phyloP scores from a whole-genome alignment of 2,113 vertebrate species.

The Apaloderma vittatum region DNA sequence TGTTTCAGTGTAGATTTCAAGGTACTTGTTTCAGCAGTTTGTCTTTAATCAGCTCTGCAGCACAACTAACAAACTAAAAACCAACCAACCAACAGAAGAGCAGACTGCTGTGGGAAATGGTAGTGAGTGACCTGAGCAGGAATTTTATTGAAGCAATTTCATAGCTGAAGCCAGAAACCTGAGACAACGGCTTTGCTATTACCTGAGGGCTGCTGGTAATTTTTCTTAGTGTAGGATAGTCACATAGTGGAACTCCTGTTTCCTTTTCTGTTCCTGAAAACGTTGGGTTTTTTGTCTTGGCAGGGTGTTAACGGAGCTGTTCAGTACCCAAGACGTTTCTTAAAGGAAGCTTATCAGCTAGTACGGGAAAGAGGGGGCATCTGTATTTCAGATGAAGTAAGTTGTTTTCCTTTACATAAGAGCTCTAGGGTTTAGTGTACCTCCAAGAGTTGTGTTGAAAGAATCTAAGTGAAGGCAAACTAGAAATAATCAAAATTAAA shows the following conservation, averaged over 20 bases:
- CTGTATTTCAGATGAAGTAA: conserved; percentile 93
- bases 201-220: not conserved
- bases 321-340: conserved; percentile 91
- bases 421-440: not conserved
- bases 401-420: not conserved
- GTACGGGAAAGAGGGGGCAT: conserved; percentile 88
- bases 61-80: not conserved
- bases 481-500: not conserved
- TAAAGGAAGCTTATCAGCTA: conserved; percentile 88
- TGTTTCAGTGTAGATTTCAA: not conserved
- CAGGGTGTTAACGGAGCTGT: conserved; percentile 91
- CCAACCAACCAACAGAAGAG: accelerated
- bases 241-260: not conserved
- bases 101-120: not conserved
- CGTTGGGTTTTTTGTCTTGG: not conserved
- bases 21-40: not conserved
- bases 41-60: not conserved
- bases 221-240: not conserved
- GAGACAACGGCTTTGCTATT: not conserved
- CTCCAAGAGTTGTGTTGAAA: not conserved
- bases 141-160: not conserved
- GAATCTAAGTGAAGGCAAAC: not conserved
- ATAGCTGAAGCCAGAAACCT: not conserved
- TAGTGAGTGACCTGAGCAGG: not conserved
- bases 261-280: not conserved